Base-by-base conservation (phyloP, 2,888 invertebrate genomes). In the Spilosoma lubricipeda region DNA sequence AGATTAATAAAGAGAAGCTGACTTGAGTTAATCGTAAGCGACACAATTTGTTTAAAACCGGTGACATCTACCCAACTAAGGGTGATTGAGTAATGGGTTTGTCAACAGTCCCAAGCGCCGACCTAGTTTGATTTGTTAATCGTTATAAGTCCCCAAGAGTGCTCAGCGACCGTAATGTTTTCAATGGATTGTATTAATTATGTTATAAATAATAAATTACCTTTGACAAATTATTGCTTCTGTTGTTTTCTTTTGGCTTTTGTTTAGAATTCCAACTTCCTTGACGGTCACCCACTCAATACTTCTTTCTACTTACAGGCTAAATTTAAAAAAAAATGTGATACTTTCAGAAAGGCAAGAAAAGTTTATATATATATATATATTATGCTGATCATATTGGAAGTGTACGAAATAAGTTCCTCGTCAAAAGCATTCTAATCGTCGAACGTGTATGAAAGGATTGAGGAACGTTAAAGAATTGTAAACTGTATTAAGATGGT, bases 91-190 rank as follows among this genome's bases (percentile, higher is more conserved):
- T 42, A 11, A 36, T 18, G 75, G 74, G 71, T 79, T 79, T 76
- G 73, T 74, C 45, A 33, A 30, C 48, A 66, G 73, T 75, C 48
- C 72, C 68, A 59, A 59, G 15, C 64, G 78, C 67, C 81, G 67
- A 71, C 66, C 71, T 69, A 74, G 64, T 82, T 80, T 82, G 78
- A 82, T 82, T 83, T 78, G 75, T 80, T 84, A 84, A 82, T 84
- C 76, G 68, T 68, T 75, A 66, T 77, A 82, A 80, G 59, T 67
- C 30, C 30, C 56, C 33, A 42, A 36, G 64, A 59, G 67, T 56
- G 42, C 67, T 73, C 67, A 59, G 39, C 56, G 30, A 67, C 71
- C 75, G 74, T 82, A 82, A 71, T 65, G 82, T 77, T 77, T 71
- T 73, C 74, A 74, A 77, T 72, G 76, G 70, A 72, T 70, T 79